Conservation (phyloP, 2,797 vertebrate species). For the Platyrinchus mystaceus region DNA sequence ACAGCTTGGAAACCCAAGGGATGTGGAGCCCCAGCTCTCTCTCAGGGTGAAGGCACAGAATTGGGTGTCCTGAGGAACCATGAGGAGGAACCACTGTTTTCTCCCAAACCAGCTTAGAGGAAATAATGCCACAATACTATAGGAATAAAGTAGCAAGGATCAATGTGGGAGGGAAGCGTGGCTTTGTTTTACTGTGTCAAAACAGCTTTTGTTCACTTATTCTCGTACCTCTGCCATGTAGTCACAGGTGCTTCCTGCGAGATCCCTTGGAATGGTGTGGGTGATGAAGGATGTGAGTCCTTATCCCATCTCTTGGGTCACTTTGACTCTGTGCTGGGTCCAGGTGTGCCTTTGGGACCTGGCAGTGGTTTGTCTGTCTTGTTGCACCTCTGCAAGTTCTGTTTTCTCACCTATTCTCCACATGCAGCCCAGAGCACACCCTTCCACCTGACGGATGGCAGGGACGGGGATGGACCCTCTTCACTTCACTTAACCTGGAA, state of each 20-base stretch:
- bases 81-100: neutral
- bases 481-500: neutral
- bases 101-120: neutral
- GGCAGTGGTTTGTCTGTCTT: neutral
- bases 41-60: neutral
- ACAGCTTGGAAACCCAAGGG: neutral
- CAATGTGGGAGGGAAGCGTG: neutral
- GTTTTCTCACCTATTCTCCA: neutral
- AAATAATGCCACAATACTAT: neutral
- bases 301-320: neutral
- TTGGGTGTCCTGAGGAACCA: neutral
- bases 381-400: neutral
- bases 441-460: neutral
- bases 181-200: neutral
- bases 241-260: neutral
- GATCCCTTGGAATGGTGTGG: neutral
- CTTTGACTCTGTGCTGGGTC: neutral
- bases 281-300: neutral
- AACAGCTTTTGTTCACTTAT: neutral
- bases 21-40: neutral
- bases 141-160: neutral
- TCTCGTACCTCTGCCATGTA: neutral
- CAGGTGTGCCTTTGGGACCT: neutral
- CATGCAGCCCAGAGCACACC: rapidly evolving
- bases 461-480: neutral